Percentiles rank a stretch among this genome's conserved stretches.
These are phyloP conservation scores for Opisthograptis luteolata DNA, from an alignment of 2,888 invertebrate species.

Conservation along the genomic window DNA sequence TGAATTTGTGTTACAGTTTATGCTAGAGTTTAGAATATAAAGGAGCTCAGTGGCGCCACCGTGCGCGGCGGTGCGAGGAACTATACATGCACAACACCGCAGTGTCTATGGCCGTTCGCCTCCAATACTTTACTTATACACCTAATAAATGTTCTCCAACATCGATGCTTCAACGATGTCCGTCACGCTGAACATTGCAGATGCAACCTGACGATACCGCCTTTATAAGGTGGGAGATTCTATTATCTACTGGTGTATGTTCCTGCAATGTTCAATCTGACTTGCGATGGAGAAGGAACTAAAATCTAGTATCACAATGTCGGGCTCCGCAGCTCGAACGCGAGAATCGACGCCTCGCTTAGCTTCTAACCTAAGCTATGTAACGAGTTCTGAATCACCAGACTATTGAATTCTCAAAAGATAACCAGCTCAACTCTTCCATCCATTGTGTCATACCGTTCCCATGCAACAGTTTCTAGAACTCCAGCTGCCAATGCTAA, in stretches of 20 bases:
- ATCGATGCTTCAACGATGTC: constrained; percentile 73
- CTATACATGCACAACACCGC: constrained; percentile 83
- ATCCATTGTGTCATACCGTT: neutral
- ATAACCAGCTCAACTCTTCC: neutral
- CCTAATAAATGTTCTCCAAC: constrained; percentile 78
- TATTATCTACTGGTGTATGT: constrained; percentile 47
- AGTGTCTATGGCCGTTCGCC: constrained; percentile 79
- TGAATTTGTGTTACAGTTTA: constrained; percentile 78
- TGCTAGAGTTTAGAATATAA: constrained; percentile 82
- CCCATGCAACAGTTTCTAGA: neutral
- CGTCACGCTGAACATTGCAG: constrained; percentile 62
- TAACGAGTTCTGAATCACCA: constrained; percentile 37
- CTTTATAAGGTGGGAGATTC: constrained; percentile 64
- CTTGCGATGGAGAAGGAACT: constrained; percentile 77
- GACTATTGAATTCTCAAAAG: constrained; percentile 18
- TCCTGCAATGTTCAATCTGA: constrained; percentile 60
- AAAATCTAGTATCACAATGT: constrained; percentile 85
- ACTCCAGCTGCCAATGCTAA: neutral
- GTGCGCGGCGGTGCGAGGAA: constrained; percentile 81
- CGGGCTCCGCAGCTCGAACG: constrained; percentile 75
- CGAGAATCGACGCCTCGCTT: constrained; percentile 67
- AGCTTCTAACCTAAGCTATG: constrained; percentile 46
- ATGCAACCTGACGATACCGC: constrained; percentile 47
- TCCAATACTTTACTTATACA: constrained; percentile 78
- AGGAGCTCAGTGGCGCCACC: constrained; percentile 79